Evolutionary conservation across 1,140 invertebrate genomes (phyloP).

Genomic region (Drosophila quadrilineata): DNA sequence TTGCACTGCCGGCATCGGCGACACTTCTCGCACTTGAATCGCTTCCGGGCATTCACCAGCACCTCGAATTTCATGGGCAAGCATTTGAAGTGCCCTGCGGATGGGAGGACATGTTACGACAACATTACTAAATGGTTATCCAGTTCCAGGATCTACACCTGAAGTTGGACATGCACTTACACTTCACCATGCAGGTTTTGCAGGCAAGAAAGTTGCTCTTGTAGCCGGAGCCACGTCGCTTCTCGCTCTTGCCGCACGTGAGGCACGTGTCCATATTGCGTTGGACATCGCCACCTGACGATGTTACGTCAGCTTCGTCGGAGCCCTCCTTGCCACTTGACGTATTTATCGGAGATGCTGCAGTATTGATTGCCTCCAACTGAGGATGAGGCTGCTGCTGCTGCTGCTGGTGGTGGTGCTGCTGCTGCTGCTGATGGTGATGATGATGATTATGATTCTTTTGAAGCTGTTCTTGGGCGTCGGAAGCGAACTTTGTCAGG

Average conservation of each 20-base stretch:
- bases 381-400: conserved; percentile 9
- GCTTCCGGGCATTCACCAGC: conserved; percentile 45
- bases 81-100: conserved; percentile 55
- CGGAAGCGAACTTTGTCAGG: no score
- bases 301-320: no score
- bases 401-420: not conserved
- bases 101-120: not conserved
- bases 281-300: no score
- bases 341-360: no score
- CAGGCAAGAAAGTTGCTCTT: conserved; percentile 62
- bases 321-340: no score
- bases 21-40: conserved; percentile 58
- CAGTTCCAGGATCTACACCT: not conserved
- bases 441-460: no score
- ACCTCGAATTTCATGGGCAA: conserved; percentile 37
- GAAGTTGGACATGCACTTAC: conserved; percentile 30
- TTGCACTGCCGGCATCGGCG: conserved; percentile 44
- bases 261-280: no score
- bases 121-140: not conserved
- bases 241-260: conserved; percentile 60
- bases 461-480: no score
- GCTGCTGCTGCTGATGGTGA: not conserved
- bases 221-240: conserved; percentile 57
- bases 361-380: no score
- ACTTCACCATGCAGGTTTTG: conserved; percentile 59